phyloP scores from a whole-genome alignment of 2,113 vertebrate species.

The Ictidomys tridecemlineatus region DNA sequence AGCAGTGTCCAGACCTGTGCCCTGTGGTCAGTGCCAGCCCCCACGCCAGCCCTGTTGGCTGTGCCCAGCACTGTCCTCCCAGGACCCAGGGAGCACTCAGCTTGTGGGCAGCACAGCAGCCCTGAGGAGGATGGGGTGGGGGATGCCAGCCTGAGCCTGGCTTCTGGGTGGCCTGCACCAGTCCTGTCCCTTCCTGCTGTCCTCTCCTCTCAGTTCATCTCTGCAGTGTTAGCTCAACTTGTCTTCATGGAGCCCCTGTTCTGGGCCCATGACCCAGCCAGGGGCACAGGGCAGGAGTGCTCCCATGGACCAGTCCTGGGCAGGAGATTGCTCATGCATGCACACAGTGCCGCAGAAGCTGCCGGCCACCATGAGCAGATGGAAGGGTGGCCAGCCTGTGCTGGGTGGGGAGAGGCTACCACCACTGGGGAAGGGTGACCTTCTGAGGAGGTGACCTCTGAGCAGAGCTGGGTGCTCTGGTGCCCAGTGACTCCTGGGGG shows the following conservation, averaged over 20 bases:
- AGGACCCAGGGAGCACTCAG: too few relatives aligned
- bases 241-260: too few relatives aligned
- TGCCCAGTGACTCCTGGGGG: background rate
- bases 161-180: accelerated
- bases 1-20: background rate
- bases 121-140: too few relatives aligned
- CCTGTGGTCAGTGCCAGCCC: accelerated
- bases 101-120: background rate
- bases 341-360: background rate
- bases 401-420: too few relatives aligned
- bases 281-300: background rate
- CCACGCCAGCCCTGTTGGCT: too few relatives aligned
- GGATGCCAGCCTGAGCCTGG: background rate
- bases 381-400: background rate
- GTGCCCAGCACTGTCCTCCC: background rate
- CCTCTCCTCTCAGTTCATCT: too few relatives aligned
- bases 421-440: background rate
- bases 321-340: background rate
- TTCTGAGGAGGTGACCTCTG: background rate
- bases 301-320: background rate
- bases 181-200: too few relatives aligned
- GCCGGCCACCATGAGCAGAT: background rate
- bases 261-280: background rate
- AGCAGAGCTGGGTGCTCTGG: background rate
- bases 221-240: too few relatives aligned